Evolutionary conservation across 2,797 vertebrate species (phyloP).

Genomic region (Numenius phaeopus): DNA sequence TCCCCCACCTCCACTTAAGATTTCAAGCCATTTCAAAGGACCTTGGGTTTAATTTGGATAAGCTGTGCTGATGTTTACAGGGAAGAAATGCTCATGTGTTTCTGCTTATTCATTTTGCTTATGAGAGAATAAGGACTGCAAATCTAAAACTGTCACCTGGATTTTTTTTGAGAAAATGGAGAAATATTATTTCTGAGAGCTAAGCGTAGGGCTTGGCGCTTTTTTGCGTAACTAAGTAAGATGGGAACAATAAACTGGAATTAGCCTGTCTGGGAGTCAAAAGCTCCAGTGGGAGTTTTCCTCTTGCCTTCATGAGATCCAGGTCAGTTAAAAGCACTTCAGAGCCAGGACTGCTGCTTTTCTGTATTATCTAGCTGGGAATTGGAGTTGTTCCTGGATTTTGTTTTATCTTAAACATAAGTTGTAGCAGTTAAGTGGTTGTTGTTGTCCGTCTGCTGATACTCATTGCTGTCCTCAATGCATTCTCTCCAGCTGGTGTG

Average conservation of each 20-base stretch:
- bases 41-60: background rate
- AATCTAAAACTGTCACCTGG: background rate
- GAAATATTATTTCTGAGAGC: background rate
- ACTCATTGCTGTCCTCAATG: background rate
- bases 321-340: background rate
- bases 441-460: background rate
- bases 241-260: background rate
- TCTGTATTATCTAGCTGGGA: background rate
- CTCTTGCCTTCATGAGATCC: background rate
- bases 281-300: background rate
- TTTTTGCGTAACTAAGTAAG: background rate
- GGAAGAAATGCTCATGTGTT: background rate
- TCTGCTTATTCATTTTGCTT: background rate
- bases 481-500: background rate
- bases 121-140: background rate
- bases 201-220: background rate
- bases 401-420: background rate
- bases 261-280: background rate
- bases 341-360: background rate
- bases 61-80: background rate
- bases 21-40: background rate
- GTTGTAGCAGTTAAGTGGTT: background rate
- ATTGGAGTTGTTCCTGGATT: slow-evolving; percentile 14
- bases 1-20: background rate
- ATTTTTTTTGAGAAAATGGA: background rate